Percentiles rank a stretch among this genome's conserved stretches.
phyloP scores from a whole-genome alignment of 2,797 vertebrate species.

The Macropodus opercularis region DNA sequence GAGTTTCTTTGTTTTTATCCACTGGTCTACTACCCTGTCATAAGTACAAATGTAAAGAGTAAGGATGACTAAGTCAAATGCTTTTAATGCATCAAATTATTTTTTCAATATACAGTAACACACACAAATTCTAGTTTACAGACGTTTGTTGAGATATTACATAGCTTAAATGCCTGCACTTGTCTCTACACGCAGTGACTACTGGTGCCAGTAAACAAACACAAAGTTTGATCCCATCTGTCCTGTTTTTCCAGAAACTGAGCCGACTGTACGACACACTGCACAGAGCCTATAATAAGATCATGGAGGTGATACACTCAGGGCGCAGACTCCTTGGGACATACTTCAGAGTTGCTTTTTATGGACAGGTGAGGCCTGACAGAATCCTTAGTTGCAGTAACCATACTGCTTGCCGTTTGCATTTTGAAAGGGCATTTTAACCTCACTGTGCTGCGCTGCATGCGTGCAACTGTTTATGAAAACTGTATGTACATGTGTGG shows the following conservation, averaged over 20 bases:
- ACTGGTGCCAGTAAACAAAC: not conserved
- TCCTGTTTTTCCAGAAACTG: conserved; percentile 84
- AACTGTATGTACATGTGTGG: too few species aligned
- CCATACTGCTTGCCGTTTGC: not conserved
- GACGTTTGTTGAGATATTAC: not conserved
- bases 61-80: too few species aligned
- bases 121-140: too few species aligned
- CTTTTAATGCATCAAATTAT: too few species aligned
- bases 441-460: not conserved
- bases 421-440: not conserved
- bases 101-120: too few species aligned
- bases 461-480: not conserved
- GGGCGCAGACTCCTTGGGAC: conserved; percentile 93
- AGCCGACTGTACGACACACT: conserved; percentile 93
- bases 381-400: not conserved
- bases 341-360: conserved; percentile 97
- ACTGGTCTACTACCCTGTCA: too few species aligned
- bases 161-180: not conserved
- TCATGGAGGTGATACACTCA: conserved; percentile 92
- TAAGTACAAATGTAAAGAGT: too few species aligned
- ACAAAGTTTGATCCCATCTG: not conserved
- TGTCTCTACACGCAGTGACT: not conserved
- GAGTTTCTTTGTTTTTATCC: too few species aligned
- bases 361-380: conserved; percentile 87
- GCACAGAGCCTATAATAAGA: conserved; percentile 94